Conservation (phyloP, 2,113 vertebrate species). For the Pelvicachromis taeniatus region DNA sequence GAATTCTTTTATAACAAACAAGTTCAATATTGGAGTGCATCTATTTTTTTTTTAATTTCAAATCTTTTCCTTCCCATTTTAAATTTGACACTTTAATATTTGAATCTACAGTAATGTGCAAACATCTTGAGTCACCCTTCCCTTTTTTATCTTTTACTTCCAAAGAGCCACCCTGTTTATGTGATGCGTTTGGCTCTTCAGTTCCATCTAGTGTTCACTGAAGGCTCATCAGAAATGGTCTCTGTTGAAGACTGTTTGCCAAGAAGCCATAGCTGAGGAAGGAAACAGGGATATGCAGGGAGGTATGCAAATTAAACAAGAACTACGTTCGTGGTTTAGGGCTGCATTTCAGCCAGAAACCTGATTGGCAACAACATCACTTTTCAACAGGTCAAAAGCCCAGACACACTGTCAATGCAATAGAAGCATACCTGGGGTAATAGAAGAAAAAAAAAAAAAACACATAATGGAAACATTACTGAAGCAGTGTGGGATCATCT, state of each 20-base stretch:
- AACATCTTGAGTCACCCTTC: background rate
- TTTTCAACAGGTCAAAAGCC: background rate
- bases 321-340: background rate
- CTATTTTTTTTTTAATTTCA: background rate
- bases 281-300: background rate
- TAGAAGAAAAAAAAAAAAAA: too few species aligned
- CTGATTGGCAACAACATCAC: background rate
- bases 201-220: background rate
- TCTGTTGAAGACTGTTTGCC: background rate
- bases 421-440: background rate
- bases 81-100: background rate
- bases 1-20: background rate
- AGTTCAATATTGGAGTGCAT: background rate
- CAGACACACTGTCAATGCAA: background rate
- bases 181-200: background rate
- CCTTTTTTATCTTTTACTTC: background rate
- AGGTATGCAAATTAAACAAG: background rate
- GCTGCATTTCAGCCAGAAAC: background rate
- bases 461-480: too few species aligned
- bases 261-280: background rate
- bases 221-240: background rate
- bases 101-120: background rate
- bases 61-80: background rate
- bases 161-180: background rate
- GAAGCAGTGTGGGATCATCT: background rate